Evolutionary conservation across 1,140 invertebrate species (phyloP).

Genomic region (Hyphantria cunea): DNA sequence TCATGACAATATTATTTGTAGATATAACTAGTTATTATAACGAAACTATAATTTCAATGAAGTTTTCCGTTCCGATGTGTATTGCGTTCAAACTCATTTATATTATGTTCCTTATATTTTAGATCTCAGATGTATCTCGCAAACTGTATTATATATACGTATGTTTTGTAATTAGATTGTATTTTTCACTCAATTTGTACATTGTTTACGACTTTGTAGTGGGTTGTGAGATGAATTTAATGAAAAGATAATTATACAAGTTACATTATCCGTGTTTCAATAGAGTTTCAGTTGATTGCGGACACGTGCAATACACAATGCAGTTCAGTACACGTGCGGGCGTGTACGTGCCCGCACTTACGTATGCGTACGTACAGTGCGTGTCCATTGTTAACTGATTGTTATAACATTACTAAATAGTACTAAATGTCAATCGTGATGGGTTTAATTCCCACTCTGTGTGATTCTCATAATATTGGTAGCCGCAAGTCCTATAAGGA

Average conservation of each 20-base stretch:
- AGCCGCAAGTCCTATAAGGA: slow-evolving; percentile 15
- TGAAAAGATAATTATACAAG: slow-evolving; percentile 26
- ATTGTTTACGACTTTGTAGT: slow-evolving; percentile 55
- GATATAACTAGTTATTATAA: slow-evolving; percentile 40
- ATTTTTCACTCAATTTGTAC: slow-evolving; percentile 45
- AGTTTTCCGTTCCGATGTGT: no score
- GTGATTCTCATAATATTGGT: slow-evolving; percentile 10
- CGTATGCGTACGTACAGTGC: not conserved
- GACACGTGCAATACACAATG: no score
- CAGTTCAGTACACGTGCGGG: no score
- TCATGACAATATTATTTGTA: slow-evolving; percentile 72
- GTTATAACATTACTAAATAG: not conserved
- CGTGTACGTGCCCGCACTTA: not conserved
- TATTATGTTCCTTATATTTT: slow-evolving; percentile 63
- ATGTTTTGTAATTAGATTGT: slow-evolving; percentile 38
- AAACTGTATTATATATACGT: slow-evolving; percentile 46
- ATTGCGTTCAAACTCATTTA: not conserved
- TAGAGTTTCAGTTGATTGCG: not conserved
- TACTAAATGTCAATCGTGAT: not conserved
- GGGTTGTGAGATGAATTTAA: slow-evolving; percentile 73
- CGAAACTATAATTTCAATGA: slow-evolving; percentile 1
- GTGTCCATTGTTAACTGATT: not conserved
- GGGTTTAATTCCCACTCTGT: slow-evolving; percentile 7
- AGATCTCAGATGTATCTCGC: slow-evolving; percentile 69
- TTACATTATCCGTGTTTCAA: slow-evolving; percentile 9